These are phyloP conservation scores for Conomelus anceps DNA, from an alignment of 2,888 invertebrate genomes.

Conservation along the genomic window DNA sequence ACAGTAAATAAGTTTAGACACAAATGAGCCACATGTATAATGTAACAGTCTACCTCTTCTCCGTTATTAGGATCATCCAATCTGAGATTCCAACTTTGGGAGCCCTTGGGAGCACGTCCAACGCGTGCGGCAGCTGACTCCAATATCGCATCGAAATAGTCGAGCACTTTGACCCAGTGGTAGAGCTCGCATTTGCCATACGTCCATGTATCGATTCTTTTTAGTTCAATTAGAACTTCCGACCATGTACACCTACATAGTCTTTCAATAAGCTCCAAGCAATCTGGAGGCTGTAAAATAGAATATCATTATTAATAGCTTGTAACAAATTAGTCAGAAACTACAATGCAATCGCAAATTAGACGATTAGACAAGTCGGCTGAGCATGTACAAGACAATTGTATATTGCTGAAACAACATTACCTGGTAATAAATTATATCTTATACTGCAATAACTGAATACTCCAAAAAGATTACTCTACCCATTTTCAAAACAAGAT, in stretches of 20 bases:
- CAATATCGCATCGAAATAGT: slow-evolving; percentile 65
- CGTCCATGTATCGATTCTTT: slow-evolving; percentile 71
- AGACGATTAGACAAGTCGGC: too few relatives aligned
- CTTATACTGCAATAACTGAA: too few relatives aligned
- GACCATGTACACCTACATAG: slow-evolving; percentile 58
- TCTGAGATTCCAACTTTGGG: slow-evolving; percentile 61
- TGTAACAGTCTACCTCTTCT: slow-evolving; percentile 45
- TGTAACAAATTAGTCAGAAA: background rate
- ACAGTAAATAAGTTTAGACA: too few relatives aligned
- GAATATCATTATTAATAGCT: background rate
- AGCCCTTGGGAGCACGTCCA: slow-evolving; percentile 50
- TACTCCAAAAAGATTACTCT: too few relatives aligned
- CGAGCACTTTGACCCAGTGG: slow-evolving; percentile 79
- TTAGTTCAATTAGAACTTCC: slow-evolving; percentile 60
- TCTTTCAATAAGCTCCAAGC: slow-evolving; percentile 66
- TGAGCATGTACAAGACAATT: too few relatives aligned
- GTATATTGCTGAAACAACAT: too few relatives aligned
- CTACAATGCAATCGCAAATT: background rate
- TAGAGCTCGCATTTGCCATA: slow-evolving; percentile 81
- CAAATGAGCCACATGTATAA: background rate
- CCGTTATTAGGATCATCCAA: slow-evolving; percentile 63
- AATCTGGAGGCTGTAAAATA: slow-evolving; percentile 56
- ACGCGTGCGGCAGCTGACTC: slow-evolving; percentile 61
- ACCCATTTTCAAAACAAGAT: too few relatives aligned
- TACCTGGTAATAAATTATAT: too few relatives aligned